phyloP scores from a whole-genome alignment of 2,888 invertebrate genomes.

The Endomychus coccineus region DNA sequence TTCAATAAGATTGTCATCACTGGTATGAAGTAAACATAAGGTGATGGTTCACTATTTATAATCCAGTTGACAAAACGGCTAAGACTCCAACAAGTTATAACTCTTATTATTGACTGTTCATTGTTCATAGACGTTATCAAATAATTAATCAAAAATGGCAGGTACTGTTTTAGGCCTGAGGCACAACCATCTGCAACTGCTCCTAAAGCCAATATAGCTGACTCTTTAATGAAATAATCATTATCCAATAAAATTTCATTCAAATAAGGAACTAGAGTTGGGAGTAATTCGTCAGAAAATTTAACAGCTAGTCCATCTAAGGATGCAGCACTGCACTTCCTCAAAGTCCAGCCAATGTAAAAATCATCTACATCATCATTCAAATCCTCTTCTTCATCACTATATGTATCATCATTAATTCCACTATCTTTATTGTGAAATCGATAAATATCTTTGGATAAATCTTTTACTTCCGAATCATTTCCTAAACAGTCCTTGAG shows the following conservation, averaged over 20 bases:
- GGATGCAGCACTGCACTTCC: slow-evolving; percentile 98
- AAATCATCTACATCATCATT: slow-evolving; percentile 63
- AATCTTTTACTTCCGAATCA: slow-evolving; percentile 92
- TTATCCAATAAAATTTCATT: slow-evolving; percentile 91
- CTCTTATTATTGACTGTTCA: slow-evolving; percentile 61
- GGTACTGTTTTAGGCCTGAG: slow-evolving; percentile 60
- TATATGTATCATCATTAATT: slow-evolving; percentile 36
- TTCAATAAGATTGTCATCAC: slow-evolving; percentile 62
- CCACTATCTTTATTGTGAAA: slow-evolving; percentile 27
- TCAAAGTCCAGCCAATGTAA: slow-evolving; percentile 76
- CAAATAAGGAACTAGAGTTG: slow-evolving; percentile 87
- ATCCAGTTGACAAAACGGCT: slow-evolving; percentile 70
- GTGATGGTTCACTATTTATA: slow-evolving; percentile 51
- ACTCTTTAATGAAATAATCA: slow-evolving; percentile 94
- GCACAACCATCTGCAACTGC: slow-evolving; percentile 50
- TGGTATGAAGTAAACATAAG: slow-evolving; percentile 54
- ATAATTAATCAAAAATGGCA: slow-evolving; percentile 62
- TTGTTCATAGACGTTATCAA: slow-evolving; percentile 59
- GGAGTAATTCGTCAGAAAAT: slow-evolving; percentile 88
- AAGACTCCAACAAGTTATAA: slow-evolving; percentile 73
- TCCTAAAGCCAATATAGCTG: slow-evolving; percentile 83
- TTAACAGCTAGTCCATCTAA: slow-evolving; percentile 94
- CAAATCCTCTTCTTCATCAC: slow-evolving; percentile 47
- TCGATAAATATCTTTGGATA: slow-evolving; percentile 89
- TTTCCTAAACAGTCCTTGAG: slow-evolving; percentile 91